Conservation (phyloP, 64 coral and sea anemone species). For the Anthopleura sola region DNA sequence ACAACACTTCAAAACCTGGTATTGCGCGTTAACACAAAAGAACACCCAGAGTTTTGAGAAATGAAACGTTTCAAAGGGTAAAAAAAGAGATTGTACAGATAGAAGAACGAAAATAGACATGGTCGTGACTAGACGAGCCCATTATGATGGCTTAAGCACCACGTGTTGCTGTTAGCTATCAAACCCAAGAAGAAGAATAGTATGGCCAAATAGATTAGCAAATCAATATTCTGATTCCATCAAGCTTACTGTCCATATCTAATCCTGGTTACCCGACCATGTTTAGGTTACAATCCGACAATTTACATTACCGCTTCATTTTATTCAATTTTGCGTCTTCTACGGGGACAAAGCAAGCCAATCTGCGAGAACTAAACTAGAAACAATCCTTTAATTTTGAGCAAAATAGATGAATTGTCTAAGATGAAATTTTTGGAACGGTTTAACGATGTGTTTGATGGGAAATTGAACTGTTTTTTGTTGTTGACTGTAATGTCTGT, state of each 20-base stretch:
- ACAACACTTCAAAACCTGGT: background rate
- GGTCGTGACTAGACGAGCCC: background rate
- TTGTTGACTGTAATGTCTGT: background rate
- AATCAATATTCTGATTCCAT: constrained; percentile 1
- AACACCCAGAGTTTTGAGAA: background rate
- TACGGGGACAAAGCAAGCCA: background rate
- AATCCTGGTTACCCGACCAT: background rate
- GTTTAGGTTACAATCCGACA: background rate
- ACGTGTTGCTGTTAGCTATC: background rate
- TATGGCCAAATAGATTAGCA: background rate
- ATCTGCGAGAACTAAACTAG: background rate
- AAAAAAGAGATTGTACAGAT: background rate
- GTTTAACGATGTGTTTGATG: background rate
- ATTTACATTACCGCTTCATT: too few relatives aligned
- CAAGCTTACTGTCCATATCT: background rate
- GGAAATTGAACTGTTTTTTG: background rate
- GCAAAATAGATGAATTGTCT: background rate
- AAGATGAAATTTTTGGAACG: background rate
- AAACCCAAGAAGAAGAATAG: background rate
- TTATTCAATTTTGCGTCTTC: background rate
- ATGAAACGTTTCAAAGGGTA: background rate
- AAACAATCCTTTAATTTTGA: background rate
- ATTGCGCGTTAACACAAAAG: background rate
- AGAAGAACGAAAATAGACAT: background rate
- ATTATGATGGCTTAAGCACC: constrained; percentile 8